Evolutionary conservation across 2,113 vertebrate genomes (phyloP).

Genomic region (Psammodynastes pulverulentus): DNA sequence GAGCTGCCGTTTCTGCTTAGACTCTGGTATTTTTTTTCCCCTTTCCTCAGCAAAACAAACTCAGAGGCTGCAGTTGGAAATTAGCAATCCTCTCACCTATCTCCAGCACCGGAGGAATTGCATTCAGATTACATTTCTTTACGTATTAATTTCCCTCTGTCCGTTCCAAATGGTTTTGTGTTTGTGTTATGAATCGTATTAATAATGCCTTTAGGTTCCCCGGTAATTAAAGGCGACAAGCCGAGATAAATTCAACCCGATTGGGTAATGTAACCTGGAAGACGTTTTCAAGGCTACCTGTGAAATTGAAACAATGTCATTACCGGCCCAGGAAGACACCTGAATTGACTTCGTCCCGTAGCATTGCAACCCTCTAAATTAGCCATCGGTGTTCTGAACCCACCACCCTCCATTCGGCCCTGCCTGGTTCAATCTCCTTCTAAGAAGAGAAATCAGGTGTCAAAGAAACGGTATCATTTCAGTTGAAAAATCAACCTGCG

Average conservation of each 20-base stretch:
- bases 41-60: constrained; percentile 48
- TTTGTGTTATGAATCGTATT: constrained; percentile 23
- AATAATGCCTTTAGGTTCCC: constrained; percentile 36
- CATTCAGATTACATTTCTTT: constrained; percentile 43
- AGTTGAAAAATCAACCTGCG: constrained; percentile 13
- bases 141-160: constrained; percentile 40
- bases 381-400: constrained; percentile 11
- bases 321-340: constrained; percentile 27
- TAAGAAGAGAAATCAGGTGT: constrained; percentile 47
- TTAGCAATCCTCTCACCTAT: constrained; percentile 8
- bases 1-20: constrained; percentile 49
- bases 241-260: constrained; percentile 5
- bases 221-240: constrained; percentile 43
- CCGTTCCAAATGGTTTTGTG: constrained; percentile 35
- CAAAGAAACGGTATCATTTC: constrained; percentile 30
- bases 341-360: constrained; percentile 1
- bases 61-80: constrained; percentile 26
- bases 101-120: neutral
- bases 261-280: neutral
- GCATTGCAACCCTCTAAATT: constrained; percentile 9
- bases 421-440: constrained; percentile 29
- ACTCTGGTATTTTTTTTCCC: neutral
- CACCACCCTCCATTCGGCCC: constrained; percentile 34
- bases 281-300: neutral
- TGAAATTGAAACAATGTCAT: neutral